phyloP scores from a whole-genome alignment of 2,888 invertebrate genomes.

The Chirona hameri region DNA sequence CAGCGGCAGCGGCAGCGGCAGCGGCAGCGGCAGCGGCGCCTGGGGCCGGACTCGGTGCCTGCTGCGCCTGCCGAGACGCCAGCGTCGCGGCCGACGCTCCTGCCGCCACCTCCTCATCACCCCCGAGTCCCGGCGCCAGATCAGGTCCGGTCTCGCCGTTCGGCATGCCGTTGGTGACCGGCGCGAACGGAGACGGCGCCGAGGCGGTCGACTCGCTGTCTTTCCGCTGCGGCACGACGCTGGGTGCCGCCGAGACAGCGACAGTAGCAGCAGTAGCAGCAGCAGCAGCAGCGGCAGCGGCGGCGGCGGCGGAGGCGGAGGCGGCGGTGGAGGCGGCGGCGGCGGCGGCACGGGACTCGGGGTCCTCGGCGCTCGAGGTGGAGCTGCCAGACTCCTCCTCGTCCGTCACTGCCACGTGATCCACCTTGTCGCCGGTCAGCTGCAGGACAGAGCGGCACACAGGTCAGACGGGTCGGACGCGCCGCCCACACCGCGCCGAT shows the following conservation, averaged over 20 bases:
- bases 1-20: background rate
- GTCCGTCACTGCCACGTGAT: conserved; percentile 35
- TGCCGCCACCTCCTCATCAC: background rate
- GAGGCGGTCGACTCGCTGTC: conserved; percentile 44
- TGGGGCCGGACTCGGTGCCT: background rate
- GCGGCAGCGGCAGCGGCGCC: background rate
- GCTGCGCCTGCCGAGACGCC: background rate
- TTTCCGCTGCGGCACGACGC: conserved; percentile 40
- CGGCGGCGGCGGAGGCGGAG: conserved; percentile 44
- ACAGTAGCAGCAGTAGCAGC: conserved; percentile 43
- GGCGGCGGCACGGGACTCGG: conserved; percentile 42
- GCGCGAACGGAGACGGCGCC: conserved; percentile 40
- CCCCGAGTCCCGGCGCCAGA: background rate
- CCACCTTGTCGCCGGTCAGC: conserved; percentile 27
- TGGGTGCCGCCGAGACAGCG: conserved; percentile 41
- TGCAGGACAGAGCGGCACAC: background rate
- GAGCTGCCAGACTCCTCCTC: conserved; percentile 39
- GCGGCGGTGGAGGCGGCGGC: conserved; percentile 40
- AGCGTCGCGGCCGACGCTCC: background rate
- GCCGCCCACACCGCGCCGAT: conserved; percentile 40
- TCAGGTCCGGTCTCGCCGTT: conserved; percentile 34
- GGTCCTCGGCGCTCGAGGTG: conserved; percentile 42
- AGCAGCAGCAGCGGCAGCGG: conserved; percentile 37
- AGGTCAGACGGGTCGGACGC: conserved; percentile 42
- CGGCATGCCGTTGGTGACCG: conserved; percentile 45